phyloP scores from a whole-genome alignment of 1,140 invertebrate species.

The Semibalanus balanoides region DNA sequence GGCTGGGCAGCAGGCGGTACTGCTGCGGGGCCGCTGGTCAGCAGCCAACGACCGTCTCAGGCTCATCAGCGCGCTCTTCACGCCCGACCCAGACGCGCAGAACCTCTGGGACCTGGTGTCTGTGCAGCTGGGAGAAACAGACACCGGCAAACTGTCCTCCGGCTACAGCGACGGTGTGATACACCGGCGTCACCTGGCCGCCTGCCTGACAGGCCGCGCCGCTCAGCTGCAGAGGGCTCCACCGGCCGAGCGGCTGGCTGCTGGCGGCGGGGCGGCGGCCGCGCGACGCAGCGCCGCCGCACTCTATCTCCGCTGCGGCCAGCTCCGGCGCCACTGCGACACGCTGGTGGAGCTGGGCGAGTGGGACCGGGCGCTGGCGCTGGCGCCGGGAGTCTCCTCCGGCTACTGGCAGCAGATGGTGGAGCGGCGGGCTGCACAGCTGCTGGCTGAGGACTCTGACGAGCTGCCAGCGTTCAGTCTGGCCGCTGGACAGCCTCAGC shows the following conservation, averaged over 20 bases:
- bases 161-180: constrained; percentile 31
- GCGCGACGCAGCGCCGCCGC: constrained; percentile 25
- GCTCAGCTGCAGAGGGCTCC: constrained; percentile 29
- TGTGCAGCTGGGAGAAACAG: constrained; percentile 26
- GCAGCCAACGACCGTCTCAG: not conserved
- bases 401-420: constrained; percentile 34
- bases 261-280: constrained; percentile 7
- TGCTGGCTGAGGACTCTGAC: not conserved
- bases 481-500: no score
- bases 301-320: constrained; percentile 27
- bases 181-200: constrained; percentile 31
- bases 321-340: constrained; percentile 36
- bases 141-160: constrained; percentile 26
- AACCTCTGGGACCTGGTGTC: constrained; percentile 35
- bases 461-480: no score
- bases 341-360: constrained; percentile 31
- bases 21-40: not conserved
- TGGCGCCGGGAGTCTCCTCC: constrained; percentile 35
- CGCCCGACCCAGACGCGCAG: constrained; percentile 16
- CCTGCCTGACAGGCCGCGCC: constrained; percentile 31
- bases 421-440: constrained; percentile 24
- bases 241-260: constrained; percentile 24
- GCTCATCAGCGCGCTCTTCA: not conserved
- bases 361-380: constrained; percentile 34
- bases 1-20: constrained; percentile 21